A percentile compares a stretch with the other conserved stretches of the same genome.
These are phyloP conservation scores for Hylomyscus alleni DNA, from an alignment of 2,797 vertebrate genomes.

Conservation along the genomic window DNA sequence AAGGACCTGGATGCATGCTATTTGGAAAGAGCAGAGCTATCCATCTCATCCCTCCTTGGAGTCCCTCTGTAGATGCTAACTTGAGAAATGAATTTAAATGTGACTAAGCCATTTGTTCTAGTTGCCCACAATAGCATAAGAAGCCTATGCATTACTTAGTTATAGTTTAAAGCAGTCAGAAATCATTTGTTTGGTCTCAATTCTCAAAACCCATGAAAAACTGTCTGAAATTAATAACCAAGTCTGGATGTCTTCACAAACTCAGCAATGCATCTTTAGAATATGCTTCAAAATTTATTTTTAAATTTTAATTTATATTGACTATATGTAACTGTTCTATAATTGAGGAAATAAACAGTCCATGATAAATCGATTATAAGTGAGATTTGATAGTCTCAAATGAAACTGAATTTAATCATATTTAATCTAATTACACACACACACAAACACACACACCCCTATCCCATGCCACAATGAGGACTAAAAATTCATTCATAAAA, in stretches of 20 bases:
- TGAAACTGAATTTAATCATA: conserved; percentile 21
- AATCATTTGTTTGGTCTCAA: conserved; percentile 25
- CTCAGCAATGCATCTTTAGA: background rate
- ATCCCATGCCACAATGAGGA: background rate
- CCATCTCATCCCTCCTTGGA: background rate
- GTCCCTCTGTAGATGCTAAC: background rate
- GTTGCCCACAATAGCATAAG: background rate
- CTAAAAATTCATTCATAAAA: conserved; percentile 30
- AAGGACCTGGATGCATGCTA: background rate
- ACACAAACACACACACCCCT: background rate
- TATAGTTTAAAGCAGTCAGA: conserved; percentile 36
- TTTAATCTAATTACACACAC: conserved; percentile 44
- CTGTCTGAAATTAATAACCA: conserved; percentile 19
- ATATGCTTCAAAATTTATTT: conserved; percentile 46
- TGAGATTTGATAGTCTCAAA: conserved; percentile 47
- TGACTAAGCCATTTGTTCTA: background rate
- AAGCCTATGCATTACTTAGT: background rate
- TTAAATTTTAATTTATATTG: conserved; percentile 37
- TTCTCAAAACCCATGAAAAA: conserved; percentile 47
- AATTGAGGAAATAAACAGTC: conserved; percentile 28
- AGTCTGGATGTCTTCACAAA: conserved; percentile 22
- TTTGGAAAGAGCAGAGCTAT: background rate
- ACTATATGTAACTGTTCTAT: background rate
- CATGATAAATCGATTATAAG: conserved; percentile 52
- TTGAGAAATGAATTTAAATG: background rate